Conservation (phyloP, 2,888 invertebrate species). For the Cenopis cana region DNA sequence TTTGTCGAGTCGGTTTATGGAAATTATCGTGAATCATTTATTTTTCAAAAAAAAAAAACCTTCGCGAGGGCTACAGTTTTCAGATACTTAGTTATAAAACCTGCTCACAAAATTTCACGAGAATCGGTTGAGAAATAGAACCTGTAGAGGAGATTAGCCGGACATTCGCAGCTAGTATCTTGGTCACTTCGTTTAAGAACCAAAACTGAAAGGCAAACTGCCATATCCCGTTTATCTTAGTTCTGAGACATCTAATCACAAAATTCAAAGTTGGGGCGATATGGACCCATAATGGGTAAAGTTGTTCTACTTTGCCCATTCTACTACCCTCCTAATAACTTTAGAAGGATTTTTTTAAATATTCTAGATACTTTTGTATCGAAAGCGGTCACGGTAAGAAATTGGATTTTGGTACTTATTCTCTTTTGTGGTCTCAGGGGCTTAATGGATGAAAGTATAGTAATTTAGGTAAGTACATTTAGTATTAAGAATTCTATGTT, state of each 20-base stretch:
- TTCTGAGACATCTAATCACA: constrained; percentile 55
- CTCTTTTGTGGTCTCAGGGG: constrained; percentile 3
- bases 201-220: background rate
- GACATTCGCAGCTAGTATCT: too few relatives aligned
- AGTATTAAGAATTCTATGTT: too few relatives aligned
- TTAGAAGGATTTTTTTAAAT: constrained; percentile 49
- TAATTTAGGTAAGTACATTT: background rate
- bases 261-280: constrained; percentile 56
- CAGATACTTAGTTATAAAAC: too few relatives aligned
- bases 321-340: constrained; percentile 53
- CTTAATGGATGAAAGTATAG: constrained; percentile 15
- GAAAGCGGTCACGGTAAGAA: constrained; percentile 20
- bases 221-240: constrained; percentile 37
- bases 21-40: too few relatives aligned
- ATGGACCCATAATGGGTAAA: constrained; percentile 60
- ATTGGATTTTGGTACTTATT: constrained; percentile 33
- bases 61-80: too few relatives aligned
- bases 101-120: too few relatives aligned
- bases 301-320: constrained; percentile 52
- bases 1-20: too few relatives aligned
- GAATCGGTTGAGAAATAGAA: too few relatives aligned
- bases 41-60: too few relatives aligned
- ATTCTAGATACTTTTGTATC: constrained; percentile 43
- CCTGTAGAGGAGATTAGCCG: too few relatives aligned
- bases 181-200: background rate